Base-by-base conservation (phyloP, 2,888 invertebrate genomes). In the Emmelina monodactyla region DNA sequence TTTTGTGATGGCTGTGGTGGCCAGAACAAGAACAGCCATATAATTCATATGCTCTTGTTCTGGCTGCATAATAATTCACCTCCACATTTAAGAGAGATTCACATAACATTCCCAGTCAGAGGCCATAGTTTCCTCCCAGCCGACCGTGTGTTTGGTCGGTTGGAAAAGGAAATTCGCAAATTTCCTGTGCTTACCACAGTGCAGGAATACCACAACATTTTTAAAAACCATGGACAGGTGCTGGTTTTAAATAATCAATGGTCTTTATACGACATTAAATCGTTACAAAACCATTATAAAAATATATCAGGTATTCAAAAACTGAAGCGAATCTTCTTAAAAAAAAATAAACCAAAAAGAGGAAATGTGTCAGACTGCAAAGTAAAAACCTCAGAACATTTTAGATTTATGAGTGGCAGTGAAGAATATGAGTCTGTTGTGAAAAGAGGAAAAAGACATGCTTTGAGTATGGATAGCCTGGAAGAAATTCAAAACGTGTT, bases 1-100 rank as follows among this genome's bases (percentile, higher is more conserved):
- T 53, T 49, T 44, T 46, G 46, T 34, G 51, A 53, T 40, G 53
- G 53, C 22, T 56, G 51, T 37, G 48, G 47, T 16, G 51, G 51
- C 32, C 53, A 55, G 42, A 55, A 54, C 34, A 53, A 54, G 41
- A 55, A 47, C 35, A 45, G 44, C 25, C 39, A 43, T 33, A 48
- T 55, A 28, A 36, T 56, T 16, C 46, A 50, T 31, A 33, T 45
- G 11, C 46, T 52, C 33, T 45, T 50, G 25, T 41, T 41, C 33
- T 45, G 51, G 39, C 47, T 54, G 28, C 37, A 37, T 28, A 42
- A 37, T 19, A 37, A 46, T 37, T 42, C 45, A 13, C 49, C 48
- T 25, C 34, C 35, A 34, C 35, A 39, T 34, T 31, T 50, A 19
- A 33, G 47, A 35, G 33, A 37, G 32, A 39, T 40, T 28, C 31